Percentiles rank a stretch among this genome's conserved stretches.
phyloP scores from a whole-genome alignment of 2,888 invertebrate species.

The Oscheius myriophilus region DNA sequence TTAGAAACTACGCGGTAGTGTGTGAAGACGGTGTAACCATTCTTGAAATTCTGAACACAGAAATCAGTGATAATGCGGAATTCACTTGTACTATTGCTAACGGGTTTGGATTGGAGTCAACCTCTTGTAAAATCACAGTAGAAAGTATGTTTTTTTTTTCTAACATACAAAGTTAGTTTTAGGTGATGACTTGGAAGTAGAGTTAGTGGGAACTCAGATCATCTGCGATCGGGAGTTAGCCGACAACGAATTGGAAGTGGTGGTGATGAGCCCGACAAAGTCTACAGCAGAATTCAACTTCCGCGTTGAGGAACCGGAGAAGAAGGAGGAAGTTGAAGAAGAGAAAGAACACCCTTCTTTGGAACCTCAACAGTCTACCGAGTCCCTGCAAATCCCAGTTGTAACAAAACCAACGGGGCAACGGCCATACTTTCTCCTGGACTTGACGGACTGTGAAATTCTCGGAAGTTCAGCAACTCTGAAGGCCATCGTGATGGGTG shows the following conservation, averaged over 20 bases:
- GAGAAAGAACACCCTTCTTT: background rate
- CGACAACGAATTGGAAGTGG: conserved; percentile 58
- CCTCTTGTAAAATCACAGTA: conserved; percentile 70
- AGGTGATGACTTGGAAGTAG: conserved; percentile 53
- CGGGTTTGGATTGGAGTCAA: conserved; percentile 83
- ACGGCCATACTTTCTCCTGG: conserved; percentile 43
- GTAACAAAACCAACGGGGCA: conserved; percentile 12
- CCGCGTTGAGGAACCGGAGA: conserved; percentile 32
- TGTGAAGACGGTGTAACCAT: conserved; percentile 66
- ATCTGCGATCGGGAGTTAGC: conserved; percentile 56
- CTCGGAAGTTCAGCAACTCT: conserved; percentile 33
- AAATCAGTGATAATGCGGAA: conserved; percentile 82
- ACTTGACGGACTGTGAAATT: conserved; percentile 37
- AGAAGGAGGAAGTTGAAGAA: conserved; percentile 32
- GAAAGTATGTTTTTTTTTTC: conserved; percentile 41
- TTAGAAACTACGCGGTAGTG: conserved; percentile 57
- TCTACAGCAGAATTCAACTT: conserved; percentile 27
- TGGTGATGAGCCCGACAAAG: conserved; percentile 45
- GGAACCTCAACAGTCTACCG: background rate
- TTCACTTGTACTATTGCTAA: conserved; percentile 86
- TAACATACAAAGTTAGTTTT: too few relatives aligned
- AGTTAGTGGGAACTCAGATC: conserved; percentile 51
- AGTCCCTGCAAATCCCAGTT: conserved; percentile 22
- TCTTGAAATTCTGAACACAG: conserved; percentile 45
- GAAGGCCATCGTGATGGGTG: conserved; percentile 69